Evolutionary conservation across 2,113 vertebrate genomes (phyloP).

Genomic region (Euleptes europaea): DNA sequence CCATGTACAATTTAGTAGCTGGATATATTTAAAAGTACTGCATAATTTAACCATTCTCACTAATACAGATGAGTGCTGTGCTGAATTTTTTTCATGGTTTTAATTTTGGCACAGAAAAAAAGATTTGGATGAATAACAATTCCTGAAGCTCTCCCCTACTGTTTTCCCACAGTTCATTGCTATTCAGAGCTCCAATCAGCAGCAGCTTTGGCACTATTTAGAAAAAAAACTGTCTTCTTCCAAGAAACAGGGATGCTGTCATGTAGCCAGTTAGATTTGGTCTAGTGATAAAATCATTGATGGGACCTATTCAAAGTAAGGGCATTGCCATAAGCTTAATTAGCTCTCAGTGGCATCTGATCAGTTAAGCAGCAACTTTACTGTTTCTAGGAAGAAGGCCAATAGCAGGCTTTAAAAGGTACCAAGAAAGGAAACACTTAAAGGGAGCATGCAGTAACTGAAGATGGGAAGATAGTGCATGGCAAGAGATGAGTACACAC

Average conservation of each 20-base stretch:
- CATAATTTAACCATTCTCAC: neutral
- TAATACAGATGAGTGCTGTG: neutral
- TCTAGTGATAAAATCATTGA: too few relatives aligned
- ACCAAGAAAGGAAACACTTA: neutral
- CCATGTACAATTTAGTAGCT: too few relatives aligned
- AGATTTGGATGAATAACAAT: neutral
- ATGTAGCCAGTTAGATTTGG: neutral
- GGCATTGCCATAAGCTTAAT: neutral
- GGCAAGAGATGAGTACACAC: neutral
- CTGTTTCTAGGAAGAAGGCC: neutral
- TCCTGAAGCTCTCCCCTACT: neutral
- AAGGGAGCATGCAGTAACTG: neutral
- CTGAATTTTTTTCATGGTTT: neutral
- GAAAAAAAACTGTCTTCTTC: neutral
- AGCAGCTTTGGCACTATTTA: too few relatives aligned
- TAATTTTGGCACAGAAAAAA: neutral
- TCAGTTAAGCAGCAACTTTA: neutral
- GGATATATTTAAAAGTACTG: neutral
- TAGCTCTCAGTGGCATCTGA: neutral
- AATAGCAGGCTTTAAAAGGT: neutral
- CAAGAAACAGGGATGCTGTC: neutral
- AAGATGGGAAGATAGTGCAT: neutral
- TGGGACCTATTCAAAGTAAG: neutral
- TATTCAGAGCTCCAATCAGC: too few relatives aligned
- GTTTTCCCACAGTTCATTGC: neutral